Percentiles rank a stretch among this genome's conserved stretches.
Evolutionary conservation across 1,140 invertebrate species (phyloP).

Genomic region (Drosophila grimshawi): DNA sequence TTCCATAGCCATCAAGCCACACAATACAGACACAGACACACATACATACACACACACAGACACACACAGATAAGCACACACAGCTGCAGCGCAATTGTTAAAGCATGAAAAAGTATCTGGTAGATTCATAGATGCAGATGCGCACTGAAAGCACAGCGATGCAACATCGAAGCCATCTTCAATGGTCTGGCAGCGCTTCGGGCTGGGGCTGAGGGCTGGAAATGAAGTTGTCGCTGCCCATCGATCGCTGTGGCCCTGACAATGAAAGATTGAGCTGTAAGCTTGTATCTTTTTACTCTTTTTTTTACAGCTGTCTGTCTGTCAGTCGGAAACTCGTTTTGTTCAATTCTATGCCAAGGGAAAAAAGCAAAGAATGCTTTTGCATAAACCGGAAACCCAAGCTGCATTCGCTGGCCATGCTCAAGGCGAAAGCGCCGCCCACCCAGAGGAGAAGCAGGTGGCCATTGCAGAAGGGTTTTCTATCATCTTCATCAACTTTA

Average conservation of each 20-base stretch:
- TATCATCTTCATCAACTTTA: slow-evolving; percentile 23
- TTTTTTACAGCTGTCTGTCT: neutral
- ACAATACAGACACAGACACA: neutral
- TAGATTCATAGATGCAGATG: slow-evolving; percentile 19
- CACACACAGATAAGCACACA: neutral
- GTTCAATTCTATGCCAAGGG: slow-evolving; percentile 29
- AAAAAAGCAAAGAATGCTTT: slow-evolving; percentile 22
- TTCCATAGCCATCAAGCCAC: slow-evolving; percentile 16
- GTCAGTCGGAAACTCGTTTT: slow-evolving; percentile 6
- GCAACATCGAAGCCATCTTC: slow-evolving; percentile 27
- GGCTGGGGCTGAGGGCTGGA: slow-evolving; percentile 1
- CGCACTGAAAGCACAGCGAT: slow-evolving; percentile 18
- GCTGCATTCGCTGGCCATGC: slow-evolving; percentile 17
- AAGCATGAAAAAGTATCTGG: slow-evolving; percentile 29
- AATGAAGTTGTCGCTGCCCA: slow-evolving; percentile 73
- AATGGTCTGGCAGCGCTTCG: slow-evolving; percentile 8
- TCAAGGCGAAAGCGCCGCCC: slow-evolving; percentile 22
- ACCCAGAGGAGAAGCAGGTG: neutral
- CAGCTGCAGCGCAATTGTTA: slow-evolving; percentile 15
- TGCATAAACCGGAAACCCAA: slow-evolving; percentile 73
- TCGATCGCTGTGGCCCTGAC: slow-evolving; percentile 68
- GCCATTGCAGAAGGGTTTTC: neutral
- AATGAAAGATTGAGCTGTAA: slow-evolving; percentile 61
- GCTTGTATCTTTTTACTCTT: slow-evolving; percentile 11
- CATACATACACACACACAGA: slow-evolving; percentile 18